Percentiles rank a stretch among this genome's conserved stretches.
Conservation (phyloP, 2,888 invertebrate species). For the Lydus trimaculatus region DNA sequence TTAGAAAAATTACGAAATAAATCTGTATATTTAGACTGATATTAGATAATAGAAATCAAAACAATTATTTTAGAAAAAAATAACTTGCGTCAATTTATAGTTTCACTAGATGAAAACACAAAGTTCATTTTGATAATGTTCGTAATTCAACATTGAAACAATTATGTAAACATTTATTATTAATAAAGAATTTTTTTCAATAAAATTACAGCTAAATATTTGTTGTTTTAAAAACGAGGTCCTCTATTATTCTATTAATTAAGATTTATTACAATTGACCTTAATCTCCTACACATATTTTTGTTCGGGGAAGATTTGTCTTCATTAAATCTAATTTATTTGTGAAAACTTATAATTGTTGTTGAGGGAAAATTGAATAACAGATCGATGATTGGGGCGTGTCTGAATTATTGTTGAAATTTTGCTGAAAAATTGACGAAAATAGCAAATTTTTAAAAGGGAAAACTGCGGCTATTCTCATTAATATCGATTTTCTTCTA, state of each 20-base stretch:
- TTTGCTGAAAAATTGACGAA: background rate
- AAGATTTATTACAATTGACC: slow-evolving; percentile 16
- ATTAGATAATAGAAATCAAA: background rate
- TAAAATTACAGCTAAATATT: background rate
- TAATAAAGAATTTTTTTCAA: background rate
- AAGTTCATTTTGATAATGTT: background rate
- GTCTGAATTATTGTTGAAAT: background rate
- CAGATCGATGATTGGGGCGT: background rate
- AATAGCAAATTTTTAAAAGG: background rate
- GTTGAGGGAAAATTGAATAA: background rate
- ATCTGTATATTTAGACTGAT: background rate
- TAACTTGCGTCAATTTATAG: background rate
- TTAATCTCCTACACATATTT: slow-evolving; percentile 16
- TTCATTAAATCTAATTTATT: slow-evolving; percentile 12
- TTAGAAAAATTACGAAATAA: background rate
- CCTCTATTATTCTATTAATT: background rate
- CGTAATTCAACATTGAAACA: background rate
- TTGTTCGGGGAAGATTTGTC: slow-evolving; percentile 21
- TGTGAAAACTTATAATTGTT: background rate
- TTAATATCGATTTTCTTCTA: slow-evolving; percentile 16
- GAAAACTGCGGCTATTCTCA: background rate
- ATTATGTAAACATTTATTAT: background rate
- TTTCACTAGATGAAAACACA: background rate
- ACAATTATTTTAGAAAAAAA: background rate
- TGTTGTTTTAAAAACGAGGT: slow-evolving; percentile 12